phyloP scores from a whole-genome alignment of 2,113 vertebrate genomes.

The Cyanocitta stelleri region DNA sequence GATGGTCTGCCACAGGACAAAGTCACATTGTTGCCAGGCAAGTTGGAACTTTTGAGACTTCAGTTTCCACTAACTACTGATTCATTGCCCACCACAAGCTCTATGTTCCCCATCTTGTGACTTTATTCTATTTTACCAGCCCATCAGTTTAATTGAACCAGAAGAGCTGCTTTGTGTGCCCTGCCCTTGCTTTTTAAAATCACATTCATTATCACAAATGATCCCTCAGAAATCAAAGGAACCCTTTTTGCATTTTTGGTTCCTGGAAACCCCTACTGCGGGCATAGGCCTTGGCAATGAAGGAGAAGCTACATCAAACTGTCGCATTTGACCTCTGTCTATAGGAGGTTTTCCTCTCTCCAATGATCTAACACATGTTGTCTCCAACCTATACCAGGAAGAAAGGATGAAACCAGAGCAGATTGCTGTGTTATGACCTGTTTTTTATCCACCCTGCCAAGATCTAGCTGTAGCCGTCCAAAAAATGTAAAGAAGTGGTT shows the following conservation, averaged over 20 bases:
- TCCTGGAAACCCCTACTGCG: neutral
- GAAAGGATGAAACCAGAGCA: constrained; percentile 41
- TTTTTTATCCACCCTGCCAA: constrained; percentile 27
- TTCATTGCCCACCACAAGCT: neutral
- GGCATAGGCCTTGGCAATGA: neutral
- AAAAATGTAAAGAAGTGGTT: constrained; percentile 13
- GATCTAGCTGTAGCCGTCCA: constrained; percentile 26
- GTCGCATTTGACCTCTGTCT: neutral
- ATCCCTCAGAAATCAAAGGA: neutral
- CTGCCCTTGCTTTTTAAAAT: neutral
- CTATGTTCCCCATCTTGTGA: neutral
- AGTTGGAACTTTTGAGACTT: neutral
- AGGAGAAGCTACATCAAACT: constrained; percentile 17
- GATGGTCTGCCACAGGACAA: neutral
- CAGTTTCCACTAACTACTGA: neutral
- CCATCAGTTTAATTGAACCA: neutral
- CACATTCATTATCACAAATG: neutral
- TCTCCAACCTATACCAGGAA: constrained; percentile 24
- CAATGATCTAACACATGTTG: constrained; percentile 1
- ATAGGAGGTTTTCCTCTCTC: constrained; percentile 13
- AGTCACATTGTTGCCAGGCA: neutral
- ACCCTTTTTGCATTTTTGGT: neutral
- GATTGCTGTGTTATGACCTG: constrained; percentile 40
- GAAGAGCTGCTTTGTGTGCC: neutral
- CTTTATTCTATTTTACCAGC: neutral